Evolutionary conservation across 2,797 vertebrate genomes (phyloP).

Genomic region (Rhyacichthys aspro): DNA sequence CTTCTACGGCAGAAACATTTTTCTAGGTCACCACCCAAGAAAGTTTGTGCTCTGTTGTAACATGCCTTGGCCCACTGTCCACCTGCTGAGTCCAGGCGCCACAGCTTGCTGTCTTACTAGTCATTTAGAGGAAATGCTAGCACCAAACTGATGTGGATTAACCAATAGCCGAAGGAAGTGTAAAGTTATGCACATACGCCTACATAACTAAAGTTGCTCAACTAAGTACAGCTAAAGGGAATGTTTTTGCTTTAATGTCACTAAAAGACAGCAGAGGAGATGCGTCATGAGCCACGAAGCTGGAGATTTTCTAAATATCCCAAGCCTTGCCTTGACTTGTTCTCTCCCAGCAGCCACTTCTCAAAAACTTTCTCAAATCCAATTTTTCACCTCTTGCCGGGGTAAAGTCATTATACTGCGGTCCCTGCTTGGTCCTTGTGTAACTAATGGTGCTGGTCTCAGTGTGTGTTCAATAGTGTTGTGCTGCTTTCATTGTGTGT

Average conservation of each 20-base stretch:
- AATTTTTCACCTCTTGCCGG: conserved; percentile 64
- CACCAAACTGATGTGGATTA: conserved; percentile 4
- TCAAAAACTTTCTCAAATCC: conserved; percentile 58
- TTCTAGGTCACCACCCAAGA: background rate
- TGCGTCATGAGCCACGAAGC: conserved; percentile 12
- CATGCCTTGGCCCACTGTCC: background rate
- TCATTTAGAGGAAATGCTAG: background rate
- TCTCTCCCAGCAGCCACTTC: conserved; percentile 56
- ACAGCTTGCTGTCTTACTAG: background rate
- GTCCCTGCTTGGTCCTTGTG: conserved; percentile 52
- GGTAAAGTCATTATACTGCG: conserved; percentile 58
- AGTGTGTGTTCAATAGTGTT: conserved; percentile 5
- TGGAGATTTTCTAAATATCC: conserved; percentile 21
- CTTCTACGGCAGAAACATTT: background rate
- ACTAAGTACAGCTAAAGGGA: conserved; percentile 17
- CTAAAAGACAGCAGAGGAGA: conserved; percentile 22
- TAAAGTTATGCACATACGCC: background rate
- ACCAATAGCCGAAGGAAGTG: background rate
- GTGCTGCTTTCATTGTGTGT: conserved; percentile 31
- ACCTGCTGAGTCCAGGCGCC: background rate
- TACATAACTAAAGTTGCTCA: conserved; percentile 9
- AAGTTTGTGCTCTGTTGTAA: background rate
- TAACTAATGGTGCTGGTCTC: conserved; percentile 74
- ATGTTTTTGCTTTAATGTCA: conserved; percentile 14
- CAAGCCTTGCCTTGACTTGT: conserved; percentile 35